Conservation (phyloP, 2,888 invertebrate genomes). For the Podotricha telesiphe region DNA sequence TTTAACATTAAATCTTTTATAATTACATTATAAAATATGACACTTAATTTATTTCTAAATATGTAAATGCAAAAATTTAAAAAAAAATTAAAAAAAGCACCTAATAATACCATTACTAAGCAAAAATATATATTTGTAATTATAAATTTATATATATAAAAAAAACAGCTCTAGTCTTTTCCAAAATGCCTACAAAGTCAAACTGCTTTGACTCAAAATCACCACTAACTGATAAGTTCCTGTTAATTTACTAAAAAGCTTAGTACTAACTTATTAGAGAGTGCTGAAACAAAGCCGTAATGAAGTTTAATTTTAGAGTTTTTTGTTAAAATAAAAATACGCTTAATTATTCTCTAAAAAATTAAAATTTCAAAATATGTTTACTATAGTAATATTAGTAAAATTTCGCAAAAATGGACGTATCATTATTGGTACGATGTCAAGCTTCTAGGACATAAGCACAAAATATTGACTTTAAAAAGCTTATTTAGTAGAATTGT, state of each 20-base stretch:
- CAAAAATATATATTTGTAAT: not conserved
- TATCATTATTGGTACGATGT: constrained; percentile 51
- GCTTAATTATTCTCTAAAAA: constrained; percentile 22
- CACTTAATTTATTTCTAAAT: not conserved
- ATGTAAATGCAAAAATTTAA: not conserved
- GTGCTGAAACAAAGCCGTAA: not conserved
- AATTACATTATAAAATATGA: not conserved
- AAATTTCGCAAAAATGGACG: constrained; percentile 58
- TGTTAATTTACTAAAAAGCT: not conserved
- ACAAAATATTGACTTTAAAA: constrained; percentile 37
- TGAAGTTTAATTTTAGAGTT: not conserved
- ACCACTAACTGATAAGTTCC: not conserved
- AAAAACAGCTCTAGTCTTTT: not conserved
- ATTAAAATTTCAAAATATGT: constrained; percentile 3
- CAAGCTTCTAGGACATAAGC: constrained; percentile 38
- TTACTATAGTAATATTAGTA: constrained; percentile 28
- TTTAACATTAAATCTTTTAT: not conserved
- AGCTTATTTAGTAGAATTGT: constrained; percentile 31
- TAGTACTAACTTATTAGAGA: not conserved
- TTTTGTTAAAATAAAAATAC: constrained; percentile 9
- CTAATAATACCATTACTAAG: not conserved
- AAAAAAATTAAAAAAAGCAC: not conserved
- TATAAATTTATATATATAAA: not conserved
- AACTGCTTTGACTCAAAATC: not conserved
- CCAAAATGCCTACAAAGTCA: constrained; percentile 7